Evolutionary conservation across 2,888 invertebrate genomes (phyloP).

Genomic region (Cacoxenus indagator): DNA sequence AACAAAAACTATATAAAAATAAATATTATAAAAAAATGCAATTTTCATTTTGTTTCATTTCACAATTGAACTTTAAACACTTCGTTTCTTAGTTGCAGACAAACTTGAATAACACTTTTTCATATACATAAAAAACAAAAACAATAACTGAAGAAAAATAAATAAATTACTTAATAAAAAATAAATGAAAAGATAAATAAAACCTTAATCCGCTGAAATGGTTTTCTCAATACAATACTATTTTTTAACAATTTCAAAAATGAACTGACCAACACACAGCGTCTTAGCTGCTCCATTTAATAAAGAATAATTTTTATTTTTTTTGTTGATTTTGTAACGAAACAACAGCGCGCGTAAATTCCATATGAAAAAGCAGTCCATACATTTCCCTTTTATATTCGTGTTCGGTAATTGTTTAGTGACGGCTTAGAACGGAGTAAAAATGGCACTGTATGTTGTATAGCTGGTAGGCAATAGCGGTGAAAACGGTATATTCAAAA

Average conservation of each 20-base stretch:
- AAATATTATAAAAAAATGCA: slow-evolving; percentile 28
- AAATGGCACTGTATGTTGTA: too few species aligned
- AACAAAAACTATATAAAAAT: slow-evolving; percentile 46
- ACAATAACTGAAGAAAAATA: background rate
- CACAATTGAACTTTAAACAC: slow-evolving; percentile 15
- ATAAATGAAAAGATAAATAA: background rate
- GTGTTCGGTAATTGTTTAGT: too few species aligned
- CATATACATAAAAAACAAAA: slow-evolving; percentile 4
- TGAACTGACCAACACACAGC: slow-evolving; percentile 16
- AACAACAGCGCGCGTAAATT: background rate
- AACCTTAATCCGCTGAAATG: background rate
- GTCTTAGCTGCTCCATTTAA: background rate
- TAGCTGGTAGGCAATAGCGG: too few species aligned
- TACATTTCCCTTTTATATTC: too few species aligned
- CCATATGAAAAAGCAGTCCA: too few species aligned
- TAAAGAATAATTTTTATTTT: background rate
- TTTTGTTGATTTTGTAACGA: background rate
- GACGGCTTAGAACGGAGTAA: too few species aligned
- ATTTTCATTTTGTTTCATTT: slow-evolving; percentile 12
- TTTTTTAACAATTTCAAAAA: background rate
- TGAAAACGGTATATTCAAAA: too few species aligned
- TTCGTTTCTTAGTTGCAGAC: slow-evolving; percentile 45
- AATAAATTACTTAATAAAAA: background rate
- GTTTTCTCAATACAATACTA: slow-evolving; percentile 3
- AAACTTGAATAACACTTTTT: slow-evolving; percentile 20